phyloP scores from a whole-genome alignment of 2,113 vertebrate species.

The Microtus oregoni region DNA sequence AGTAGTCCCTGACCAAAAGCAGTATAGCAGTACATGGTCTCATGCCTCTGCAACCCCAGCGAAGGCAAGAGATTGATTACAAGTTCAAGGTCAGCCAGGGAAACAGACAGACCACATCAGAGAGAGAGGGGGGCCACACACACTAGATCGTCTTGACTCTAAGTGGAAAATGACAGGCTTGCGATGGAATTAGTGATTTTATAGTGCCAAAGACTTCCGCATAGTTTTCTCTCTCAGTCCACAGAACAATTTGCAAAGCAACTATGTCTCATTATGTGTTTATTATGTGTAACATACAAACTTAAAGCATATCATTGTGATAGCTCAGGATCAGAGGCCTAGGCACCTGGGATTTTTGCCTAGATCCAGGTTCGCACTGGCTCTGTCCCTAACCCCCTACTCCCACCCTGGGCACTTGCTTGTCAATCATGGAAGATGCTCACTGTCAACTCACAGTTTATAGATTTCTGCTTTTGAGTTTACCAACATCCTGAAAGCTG shows the following conservation, averaged over 20 bases:
- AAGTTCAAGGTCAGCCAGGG: background rate
- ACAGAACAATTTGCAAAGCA: slow-evolving; percentile 1
- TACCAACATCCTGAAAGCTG: background rate
- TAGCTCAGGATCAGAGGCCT: background rate
- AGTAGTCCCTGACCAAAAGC: background rate
- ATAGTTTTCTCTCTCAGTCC: background rate
- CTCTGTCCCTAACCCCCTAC: background rate
- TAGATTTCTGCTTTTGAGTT: background rate
- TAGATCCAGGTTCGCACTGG: background rate
- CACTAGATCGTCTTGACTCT: background rate
- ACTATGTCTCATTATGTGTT: background rate
- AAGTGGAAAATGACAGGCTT: slow-evolving; percentile 14
- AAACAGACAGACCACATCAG: background rate
- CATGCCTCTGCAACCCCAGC: background rate
- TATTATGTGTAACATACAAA: background rate
- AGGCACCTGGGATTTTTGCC: background rate
- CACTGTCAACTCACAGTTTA: background rate
- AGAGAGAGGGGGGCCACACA: background rate
- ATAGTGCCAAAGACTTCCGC: background rate
- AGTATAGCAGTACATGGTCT: background rate
- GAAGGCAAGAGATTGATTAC: background rate
- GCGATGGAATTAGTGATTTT: background rate
- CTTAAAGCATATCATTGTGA: background rate
- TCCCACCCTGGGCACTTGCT: background rate
- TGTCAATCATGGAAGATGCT: background rate